Percentiles rank a stretch among this genome's conserved stretches.
Evolutionary conservation across 2,113 vertebrate genomes (phyloP).

Genomic region (Hippocampus guttulatus): DNA sequence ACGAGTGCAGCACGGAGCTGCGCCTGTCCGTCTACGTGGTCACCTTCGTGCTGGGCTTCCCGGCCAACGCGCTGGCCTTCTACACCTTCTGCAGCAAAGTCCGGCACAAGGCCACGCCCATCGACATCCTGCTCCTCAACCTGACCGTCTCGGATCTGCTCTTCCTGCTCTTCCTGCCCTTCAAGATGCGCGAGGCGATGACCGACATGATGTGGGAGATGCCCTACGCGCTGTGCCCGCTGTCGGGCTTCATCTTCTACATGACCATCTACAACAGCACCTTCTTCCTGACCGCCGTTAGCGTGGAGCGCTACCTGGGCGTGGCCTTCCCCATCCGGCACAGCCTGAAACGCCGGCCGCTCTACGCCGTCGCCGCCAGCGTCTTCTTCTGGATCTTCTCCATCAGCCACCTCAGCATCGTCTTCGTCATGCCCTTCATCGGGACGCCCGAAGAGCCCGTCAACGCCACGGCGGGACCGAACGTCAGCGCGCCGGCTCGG

Average conservation of each 20-base stretch:
- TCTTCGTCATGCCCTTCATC: slow-evolving; percentile 70
- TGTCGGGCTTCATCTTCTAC: slow-evolving; percentile 81
- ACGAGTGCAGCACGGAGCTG: slow-evolving; percentile 48
- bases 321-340: slow-evolving; percentile 83
- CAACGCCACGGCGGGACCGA: neutral
- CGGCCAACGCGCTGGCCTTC: slow-evolving; percentile 80
- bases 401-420: slow-evolving; percentile 74
- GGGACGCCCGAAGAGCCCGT: rapidly evolving
- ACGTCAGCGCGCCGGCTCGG: neutral
- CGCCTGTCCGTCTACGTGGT: slow-evolving; percentile 77
- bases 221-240: slow-evolving; percentile 69
- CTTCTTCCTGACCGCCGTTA: slow-evolving; percentile 80
- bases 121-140: slow-evolving; percentile 86
- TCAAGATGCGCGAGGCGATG: slow-evolving; percentile 79
- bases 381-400: slow-evolving; percentile 77
- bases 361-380: slow-evolving; percentile 68
- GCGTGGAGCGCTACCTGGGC: slow-evolving; percentile 84
- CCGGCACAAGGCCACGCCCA: slow-evolving; percentile 67
- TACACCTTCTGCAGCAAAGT: slow-evolving; percentile 76
- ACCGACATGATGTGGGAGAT: slow-evolving; percentile 71
- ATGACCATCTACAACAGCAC: slow-evolving; percentile 88
- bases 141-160: slow-evolving; percentile 83
- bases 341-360: slow-evolving; percentile 65
- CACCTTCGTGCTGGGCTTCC: slow-evolving; percentile 81
- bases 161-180: slow-evolving; percentile 82